Conservation (phyloP, 2,888 invertebrate species). For the Noctua fimbriata region DNA sequence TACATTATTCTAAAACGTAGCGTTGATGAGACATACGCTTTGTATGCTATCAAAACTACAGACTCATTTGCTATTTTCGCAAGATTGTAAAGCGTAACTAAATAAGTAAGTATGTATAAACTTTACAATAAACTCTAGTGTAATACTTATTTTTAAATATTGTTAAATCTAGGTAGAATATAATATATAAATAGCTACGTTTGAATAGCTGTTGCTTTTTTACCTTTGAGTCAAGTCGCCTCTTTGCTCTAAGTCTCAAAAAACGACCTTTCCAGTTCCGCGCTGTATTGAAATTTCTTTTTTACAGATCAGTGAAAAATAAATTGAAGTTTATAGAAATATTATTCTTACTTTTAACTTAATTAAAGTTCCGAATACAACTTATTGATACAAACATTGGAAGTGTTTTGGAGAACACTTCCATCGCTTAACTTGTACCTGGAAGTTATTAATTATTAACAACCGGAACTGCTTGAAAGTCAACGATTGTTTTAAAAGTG, state of each 20-base stretch:
- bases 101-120: too few species aligned
- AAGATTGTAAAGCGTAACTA: too few species aligned
- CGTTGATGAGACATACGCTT: too few species aligned
- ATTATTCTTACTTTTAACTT: background rate
- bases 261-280: background rate
- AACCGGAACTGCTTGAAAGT: background rate
- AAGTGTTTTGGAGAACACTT: background rate
- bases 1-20: too few species aligned
- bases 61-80: too few species aligned
- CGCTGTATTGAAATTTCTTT: constrained; percentile 13
- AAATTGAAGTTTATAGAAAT: background rate
- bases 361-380: background rate
- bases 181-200: too few species aligned
- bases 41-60: too few species aligned
- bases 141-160: too few species aligned
- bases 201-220: background rate
- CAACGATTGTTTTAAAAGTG: background rate
- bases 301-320: background rate
- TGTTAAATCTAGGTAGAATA: too few species aligned
- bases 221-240: background rate
- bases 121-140: too few species aligned
- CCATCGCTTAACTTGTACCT: background rate
- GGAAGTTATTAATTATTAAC: background rate
- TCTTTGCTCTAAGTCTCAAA: constrained; percentile 14
- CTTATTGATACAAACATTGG: background rate